phyloP scores from a whole-genome alignment of 1,140 invertebrate genomes.

The Platorchestia sp. region DNA sequence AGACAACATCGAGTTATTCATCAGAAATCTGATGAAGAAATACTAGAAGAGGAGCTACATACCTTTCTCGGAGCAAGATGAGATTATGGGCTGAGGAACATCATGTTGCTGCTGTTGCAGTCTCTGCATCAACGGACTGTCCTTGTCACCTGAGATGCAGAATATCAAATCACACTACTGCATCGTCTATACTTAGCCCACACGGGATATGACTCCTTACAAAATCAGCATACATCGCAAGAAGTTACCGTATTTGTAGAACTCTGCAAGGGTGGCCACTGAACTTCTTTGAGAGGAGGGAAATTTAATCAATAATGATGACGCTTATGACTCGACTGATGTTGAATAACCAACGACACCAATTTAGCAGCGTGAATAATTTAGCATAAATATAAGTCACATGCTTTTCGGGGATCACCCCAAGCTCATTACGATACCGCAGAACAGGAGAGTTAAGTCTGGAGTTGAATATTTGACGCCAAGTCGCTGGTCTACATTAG shows the following conservation, averaged over 20 bases:
- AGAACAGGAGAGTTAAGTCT: neutral
- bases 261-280: neutral
- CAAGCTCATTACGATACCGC: neutral
- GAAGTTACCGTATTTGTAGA: neutral
- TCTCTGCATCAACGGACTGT: constrained; percentile 6
- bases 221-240: neutral
- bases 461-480: neutral
- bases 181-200: neutral
- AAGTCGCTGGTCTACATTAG: neutral
- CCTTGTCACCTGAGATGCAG: neutral
- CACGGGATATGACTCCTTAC: neutral
- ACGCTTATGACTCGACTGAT: too few relatives aligned
- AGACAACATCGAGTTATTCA: neutral
- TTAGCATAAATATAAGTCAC: neutral
- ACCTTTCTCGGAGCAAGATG: constrained; percentile 46
- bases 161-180: neutral
- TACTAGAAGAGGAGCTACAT: neutral
- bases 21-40: neutral
- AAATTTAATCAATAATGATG: too few relatives aligned
- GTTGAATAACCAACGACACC: too few relatives aligned
- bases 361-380: neutral
- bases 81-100: neutral
- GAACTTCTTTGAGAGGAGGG: neutral
- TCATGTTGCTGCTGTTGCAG: neutral
- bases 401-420: neutral